These are phyloP conservation scores for Drosophila serrata DNA, from an alignment of 1,140 invertebrate species.

Conservation along the genomic window DNA sequence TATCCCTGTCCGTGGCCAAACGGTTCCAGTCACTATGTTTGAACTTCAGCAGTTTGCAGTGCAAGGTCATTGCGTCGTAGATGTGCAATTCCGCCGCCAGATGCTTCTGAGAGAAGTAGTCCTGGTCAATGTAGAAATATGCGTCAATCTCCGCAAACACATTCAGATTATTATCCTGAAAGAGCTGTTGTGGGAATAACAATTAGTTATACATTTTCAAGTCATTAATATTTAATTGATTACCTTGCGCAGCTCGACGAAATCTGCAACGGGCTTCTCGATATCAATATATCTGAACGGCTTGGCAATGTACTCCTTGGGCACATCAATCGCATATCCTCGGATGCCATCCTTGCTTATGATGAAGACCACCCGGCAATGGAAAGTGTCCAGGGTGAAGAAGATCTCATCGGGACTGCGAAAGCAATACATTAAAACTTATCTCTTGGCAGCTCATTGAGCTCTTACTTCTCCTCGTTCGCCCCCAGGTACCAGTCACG, in stretches of 20 bases:
- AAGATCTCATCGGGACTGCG: conserved; percentile 65
- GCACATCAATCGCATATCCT: conserved; percentile 64
- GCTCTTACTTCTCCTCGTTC: conserved; percentile 58
- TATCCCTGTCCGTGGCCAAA: conserved; percentile 61
- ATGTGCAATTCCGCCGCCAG: conserved; percentile 68
- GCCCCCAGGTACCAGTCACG: conserved; percentile 57
- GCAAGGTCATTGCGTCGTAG: conserved; percentile 66
- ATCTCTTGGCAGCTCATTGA: neutral
- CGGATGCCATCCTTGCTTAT: conserved; percentile 58
- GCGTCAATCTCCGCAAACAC: conserved; percentile 77
- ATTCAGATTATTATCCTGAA: conserved; percentile 70
- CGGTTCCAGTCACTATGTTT: conserved; percentile 69
- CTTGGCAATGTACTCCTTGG: conserved; percentile 42
- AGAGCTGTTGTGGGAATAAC: conserved; percentile 32
- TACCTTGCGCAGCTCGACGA: conserved; percentile 65
- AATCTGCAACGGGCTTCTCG: conserved; percentile 61
- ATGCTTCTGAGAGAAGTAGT: conserved; percentile 76
- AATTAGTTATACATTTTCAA: too few relatives aligned
- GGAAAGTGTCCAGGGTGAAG: conserved; percentile 73
- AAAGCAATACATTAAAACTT: neutral
- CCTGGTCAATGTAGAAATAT: conserved; percentile 73
- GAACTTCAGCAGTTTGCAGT: conserved; percentile 66
- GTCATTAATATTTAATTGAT: neutral
- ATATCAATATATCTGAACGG: conserved; percentile 63
- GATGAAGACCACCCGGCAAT: conserved; percentile 54